phyloP scores from a whole-genome alignment of 1,140 invertebrate genomes.

The Drosophila kurseongensis region DNA sequence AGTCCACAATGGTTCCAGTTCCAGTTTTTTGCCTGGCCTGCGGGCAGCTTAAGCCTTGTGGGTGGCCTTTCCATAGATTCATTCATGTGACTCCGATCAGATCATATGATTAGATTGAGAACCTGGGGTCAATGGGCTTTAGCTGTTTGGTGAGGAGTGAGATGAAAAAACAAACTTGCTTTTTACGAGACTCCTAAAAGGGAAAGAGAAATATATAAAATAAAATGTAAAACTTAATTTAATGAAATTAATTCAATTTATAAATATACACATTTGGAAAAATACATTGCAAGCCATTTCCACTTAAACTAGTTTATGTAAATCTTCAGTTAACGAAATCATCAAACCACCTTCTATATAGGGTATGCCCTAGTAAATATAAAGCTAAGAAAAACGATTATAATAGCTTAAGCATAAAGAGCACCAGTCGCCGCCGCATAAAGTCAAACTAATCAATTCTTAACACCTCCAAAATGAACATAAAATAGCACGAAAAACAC shows the following conservation, averaged over 20 bases:
- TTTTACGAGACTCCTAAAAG: neutral
- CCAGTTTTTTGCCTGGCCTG: slow-evolving; percentile 14
- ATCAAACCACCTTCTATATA: neutral
- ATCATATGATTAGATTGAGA: slow-evolving; percentile 17
- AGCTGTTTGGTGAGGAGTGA: neutral
- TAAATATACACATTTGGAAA: no score
- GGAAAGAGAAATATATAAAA: neutral
- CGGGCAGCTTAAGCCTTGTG: slow-evolving; percentile 32
- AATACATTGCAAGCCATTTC: no score
- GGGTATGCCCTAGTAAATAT: slow-evolving; percentile 24
- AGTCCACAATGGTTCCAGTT: slow-evolving; percentile 45
- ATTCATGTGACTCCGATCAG: slow-evolving; percentile 20
- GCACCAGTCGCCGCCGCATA: slow-evolving; percentile 24
- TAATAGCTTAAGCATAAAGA: slow-evolving; percentile 53
- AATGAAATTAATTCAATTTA: no score
- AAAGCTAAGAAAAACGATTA: slow-evolving; percentile 3
- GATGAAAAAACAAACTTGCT: neutral
- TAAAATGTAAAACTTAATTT: neutral
- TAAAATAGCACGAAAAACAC: slow-evolving; percentile 35
- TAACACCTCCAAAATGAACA: slow-evolving; percentile 22
- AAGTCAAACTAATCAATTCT: slow-evolving; percentile 53
- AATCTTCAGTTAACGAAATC: neutral
- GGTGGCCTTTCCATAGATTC: slow-evolving; percentile 28
- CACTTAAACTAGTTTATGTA: neutral
- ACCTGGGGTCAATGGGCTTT: slow-evolving; percentile 33